Evolutionary conservation across 2,113 vertebrate species (phyloP), one percentile per base, ranked within the genome.

Genomic region (Pipa parva): DNA sequence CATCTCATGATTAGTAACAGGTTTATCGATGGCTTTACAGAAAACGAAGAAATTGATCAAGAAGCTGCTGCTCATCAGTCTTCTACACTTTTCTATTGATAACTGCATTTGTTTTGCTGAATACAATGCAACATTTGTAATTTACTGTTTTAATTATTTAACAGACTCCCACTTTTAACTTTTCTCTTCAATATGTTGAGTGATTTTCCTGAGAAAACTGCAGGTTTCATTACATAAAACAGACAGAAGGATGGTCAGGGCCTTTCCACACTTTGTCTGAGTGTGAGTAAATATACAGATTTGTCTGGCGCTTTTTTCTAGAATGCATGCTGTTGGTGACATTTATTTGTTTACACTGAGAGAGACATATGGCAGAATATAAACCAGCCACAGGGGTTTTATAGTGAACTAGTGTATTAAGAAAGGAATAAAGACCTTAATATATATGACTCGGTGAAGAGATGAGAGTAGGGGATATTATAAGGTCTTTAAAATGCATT

Each of bases 121-220:
- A 59, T 18, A 33, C 46, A 37, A 27, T 15, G 25, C 24, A 15
- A 25, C 11, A 26, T 59, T 60, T 61, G 26, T 37, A 24, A 29
- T 46, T 61, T 24, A 31, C 49, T 18, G 49, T 28, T 28, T 39
- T 25, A 61, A 60, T 61, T 61, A 54, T 61, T 61, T 54, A 69
- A 54, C 57, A 60, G 42, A 45, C 24, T 61, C 64, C 26, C 49
- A 21, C 17, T 58, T 51, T 57, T 29, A 50, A 59, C 66, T 69
- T 69, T 69, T 61, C 48, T 61, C 56, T 61, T 61, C 66, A 69
- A 69, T 69, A 69, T 69, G 66, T 69, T 69, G 58, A 69, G 58
- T 61, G 60, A 54, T 69, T 60, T 69, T 61, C n/a, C 48, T 28
- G 49, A 69, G 66, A 61, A 54, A 69, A 61, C 66, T 61, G 66